Base-by-base conservation (phyloP, 2,888 invertebrate species). In the Orthonevra nobilis region DNA sequence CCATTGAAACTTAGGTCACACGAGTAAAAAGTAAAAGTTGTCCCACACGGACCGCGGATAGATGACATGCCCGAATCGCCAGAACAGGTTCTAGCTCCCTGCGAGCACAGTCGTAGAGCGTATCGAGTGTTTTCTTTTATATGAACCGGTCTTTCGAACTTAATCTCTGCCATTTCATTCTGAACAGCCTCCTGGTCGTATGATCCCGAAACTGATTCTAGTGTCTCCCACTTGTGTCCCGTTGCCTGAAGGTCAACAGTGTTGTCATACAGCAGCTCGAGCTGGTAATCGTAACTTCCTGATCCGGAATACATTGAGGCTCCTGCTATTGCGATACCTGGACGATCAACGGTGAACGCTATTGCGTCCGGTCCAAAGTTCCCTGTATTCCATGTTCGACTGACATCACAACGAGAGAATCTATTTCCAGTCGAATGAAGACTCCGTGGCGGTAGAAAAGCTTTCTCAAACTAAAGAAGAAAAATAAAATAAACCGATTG, bases 321-420 rank as follows among this genome's bases (percentile, higher is more conserved):
- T 0, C 98, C 99, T 20, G 95, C 95, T 34, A 99, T 92, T 17
- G 95, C 93, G 44, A 98, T 93, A 1, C 98, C 98, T 0, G 95
- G 91, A 14, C 95, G 91, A 89, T 99, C 98, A 6, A 98, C 97
- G 28, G 94, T 94, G 86, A 98, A 97, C 84, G 96, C 96, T 84
- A 99, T 95, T 0, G 98, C 98, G 89, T 99, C 99, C 0, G 98
- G 97, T 6, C 97, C 97, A 23, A 98, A 98, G 87, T 97, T 97
- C 2, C 98, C 97, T 0, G 98, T 97, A 87, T 98, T 98, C 99
- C 99, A 99, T 0, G 96, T 95, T 40, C 97, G 92, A 48, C 94
- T 94, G 82, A 95, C 93, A 87, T 97, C 97, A 40, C 95, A 94
- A 46, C 97, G 93, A 36, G 96, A 95, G 88, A 98, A 99, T 19